phyloP scores from a whole-genome alignment of 2,888 invertebrate species.

The Cephus rjabovi region DNA sequence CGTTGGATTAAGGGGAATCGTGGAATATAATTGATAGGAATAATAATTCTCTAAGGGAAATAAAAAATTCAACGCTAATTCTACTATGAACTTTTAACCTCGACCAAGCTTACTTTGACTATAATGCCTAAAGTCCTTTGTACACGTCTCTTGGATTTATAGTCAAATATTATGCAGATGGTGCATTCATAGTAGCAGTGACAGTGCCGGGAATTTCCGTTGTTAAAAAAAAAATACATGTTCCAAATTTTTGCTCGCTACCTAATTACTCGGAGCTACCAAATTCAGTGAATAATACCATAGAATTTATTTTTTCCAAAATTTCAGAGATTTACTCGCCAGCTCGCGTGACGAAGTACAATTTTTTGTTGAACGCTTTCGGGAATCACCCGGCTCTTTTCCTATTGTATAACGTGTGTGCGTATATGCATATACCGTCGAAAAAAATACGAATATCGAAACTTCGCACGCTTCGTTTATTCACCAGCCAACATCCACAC shows the following conservation, averaged over 20 bases:
- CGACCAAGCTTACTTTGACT: not conserved
- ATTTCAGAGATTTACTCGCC: not conserved
- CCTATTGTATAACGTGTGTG: no score
- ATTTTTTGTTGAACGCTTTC: not conserved
- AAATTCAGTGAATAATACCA: not conserved
- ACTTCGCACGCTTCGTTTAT: not conserved
- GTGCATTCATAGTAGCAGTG: conserved; percentile 40
- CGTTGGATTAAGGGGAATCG: not conserved
- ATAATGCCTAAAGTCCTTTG: not conserved
- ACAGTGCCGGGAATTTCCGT: not conserved
- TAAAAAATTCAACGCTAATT: not conserved
- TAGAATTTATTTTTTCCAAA: not conserved
- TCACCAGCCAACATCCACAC: not conserved
- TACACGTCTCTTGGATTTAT: conserved; percentile 48
- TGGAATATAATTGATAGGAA: not conserved
- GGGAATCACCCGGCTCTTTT: no score
- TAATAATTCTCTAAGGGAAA: not conserved
- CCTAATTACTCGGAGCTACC: not conserved
- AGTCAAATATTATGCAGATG: conserved; percentile 57
- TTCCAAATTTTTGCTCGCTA: not conserved
- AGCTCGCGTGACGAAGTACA: not conserved
- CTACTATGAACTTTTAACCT: not conserved
- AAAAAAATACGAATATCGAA: not conserved
- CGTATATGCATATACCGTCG: not conserved
- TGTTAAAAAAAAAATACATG: not conserved